These are phyloP conservation scores for Gymnosoma rotundatum DNA, from an alignment of 2,888 invertebrate genomes.

Conservation along the genomic window DNA sequence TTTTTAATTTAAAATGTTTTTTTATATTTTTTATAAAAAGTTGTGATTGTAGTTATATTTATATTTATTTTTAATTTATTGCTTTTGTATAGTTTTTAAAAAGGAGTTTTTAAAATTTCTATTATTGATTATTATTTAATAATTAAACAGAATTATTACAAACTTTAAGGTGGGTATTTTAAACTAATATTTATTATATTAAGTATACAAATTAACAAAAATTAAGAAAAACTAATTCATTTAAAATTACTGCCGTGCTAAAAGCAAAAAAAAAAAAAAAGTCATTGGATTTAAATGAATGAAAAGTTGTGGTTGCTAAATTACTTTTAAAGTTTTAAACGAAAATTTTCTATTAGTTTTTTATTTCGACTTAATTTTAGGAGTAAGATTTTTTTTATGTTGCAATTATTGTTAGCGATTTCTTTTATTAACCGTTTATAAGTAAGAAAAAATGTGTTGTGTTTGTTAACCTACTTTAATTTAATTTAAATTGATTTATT, in stretches of 20 bases:
- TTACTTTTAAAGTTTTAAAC: neutral
- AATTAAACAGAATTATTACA: constrained; percentile 63
- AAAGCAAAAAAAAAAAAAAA: neutral
- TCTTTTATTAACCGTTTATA: constrained; percentile 8
- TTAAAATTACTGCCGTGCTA: constrained; percentile 51
- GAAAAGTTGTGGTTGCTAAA: neutral
- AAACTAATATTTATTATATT: constrained; percentile 40
- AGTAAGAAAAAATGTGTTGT: constrained; percentile 8
- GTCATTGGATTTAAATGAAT: constrained; percentile 6
- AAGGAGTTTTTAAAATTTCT: constrained; percentile 29
- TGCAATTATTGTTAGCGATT: constrained; percentile 18
- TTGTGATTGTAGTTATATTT: constrained; percentile 42
- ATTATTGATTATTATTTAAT: constrained; percentile 40
- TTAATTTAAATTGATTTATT: constrained; percentile 9
- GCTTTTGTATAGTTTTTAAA: constrained; percentile 57
- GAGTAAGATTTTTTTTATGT: constrained; percentile 6
- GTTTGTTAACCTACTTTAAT: constrained; percentile 24
- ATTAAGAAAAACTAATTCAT: constrained; percentile 39
- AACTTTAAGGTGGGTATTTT: constrained; percentile 66
- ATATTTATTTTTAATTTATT: constrained; percentile 60
- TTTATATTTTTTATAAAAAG: constrained; percentile 21
- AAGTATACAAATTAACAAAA: constrained; percentile 8
- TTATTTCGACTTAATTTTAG: constrained; percentile 6
- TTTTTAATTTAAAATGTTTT: neutral
- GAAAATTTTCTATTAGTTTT: constrained; percentile 40